Base-by-base conservation (phyloP, 2,888 invertebrate species). In the Acrobasis suavella region DNA sequence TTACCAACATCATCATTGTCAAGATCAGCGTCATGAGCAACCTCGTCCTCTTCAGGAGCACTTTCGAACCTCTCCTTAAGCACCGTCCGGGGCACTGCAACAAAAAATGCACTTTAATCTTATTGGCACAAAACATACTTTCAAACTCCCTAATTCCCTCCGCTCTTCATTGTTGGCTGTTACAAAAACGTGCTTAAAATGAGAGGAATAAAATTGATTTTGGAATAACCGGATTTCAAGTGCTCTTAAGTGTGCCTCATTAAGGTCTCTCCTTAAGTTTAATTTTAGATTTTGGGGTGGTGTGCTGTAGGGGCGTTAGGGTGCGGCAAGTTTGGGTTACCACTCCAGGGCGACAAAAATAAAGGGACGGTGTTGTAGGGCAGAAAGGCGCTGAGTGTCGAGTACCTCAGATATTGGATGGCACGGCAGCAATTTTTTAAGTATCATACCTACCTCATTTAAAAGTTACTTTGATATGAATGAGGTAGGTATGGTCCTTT, bases 1-100 rank as follows among this genome's bases (percentile, higher is more conserved):
- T 93, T 84, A 87, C 93, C 93, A 67, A 93, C 89, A 71, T 93
- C 93, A 69, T 93, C 92, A 76, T 89, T 86, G 72, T 91, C 89
- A 76, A 87, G 84, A 80, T 90, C 89, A 64, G 84, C 87, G 73
- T 89, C 91, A 74, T 91, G 93, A 71, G 94, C 93, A 68, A 94
- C 93, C 82, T 97, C 97, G 82, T 97, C 97, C 68, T 95, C 93
- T 84, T 96, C 96, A 58, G 95, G 94, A 38, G 95, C 94, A 67
- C 96, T 96, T 80, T 97, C 96, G 86, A 95, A 97, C 71, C 96
- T 94, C 85, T 97, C 96, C 80, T 96, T 96, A 67, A 97, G 91
- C 62, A 97, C 96, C 80, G 96, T 96, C 69, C 97, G 93, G 5
- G 97, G 97, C 69, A 97, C 97, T 97, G 92, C 79, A 84, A 84